Base-by-base conservation (phyloP, 2,888 invertebrate genomes). In the Agriopis marginaria region DNA sequence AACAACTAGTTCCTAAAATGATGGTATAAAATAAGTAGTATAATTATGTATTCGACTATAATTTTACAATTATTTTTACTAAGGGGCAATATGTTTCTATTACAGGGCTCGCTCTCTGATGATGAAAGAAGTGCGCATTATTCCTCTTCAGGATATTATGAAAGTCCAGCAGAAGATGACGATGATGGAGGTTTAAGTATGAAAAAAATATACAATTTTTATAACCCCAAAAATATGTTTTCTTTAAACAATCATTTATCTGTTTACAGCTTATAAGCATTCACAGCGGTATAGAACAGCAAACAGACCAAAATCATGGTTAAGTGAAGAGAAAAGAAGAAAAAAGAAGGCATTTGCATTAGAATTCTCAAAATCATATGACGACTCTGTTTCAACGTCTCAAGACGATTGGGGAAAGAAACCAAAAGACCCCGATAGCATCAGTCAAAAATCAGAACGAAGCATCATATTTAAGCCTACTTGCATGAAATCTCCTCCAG, bases 331-430 rank as follows among this genome's bases (percentile, higher is more conserved):
- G 66, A 96, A 96, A 77, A 95, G 96, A 73, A 94, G 96, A 70
- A 95, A 96, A 82, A 96, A 96, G 89, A 96, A 96, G 83, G 96
- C 96, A 32, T 97, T 97, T 89, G 97, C 96, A 56, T 91, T 97
- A 74, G 97, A 98, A 82, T 96, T 97, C 89, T 92, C 96, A 66
- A 93, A 95, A 86, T 89, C 95, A 74, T 93, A 95, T 82, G 92
- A 95, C 85, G 95, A 95, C 86, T 90, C 91, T 39, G 93, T 95
- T 66, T 94, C 94, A 39, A 93, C 93, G 50, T 90, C 93, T 14
- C 93, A 94, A 87, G 94, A 94, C 74, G 92, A 93, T 72, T 93
- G 93, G 89, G 86, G 85, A 49, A 90, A 89, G 76, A 92, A 90
- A 78, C 71, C 83, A 39, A 92, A 89, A 77, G 90, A 92, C 17